These are phyloP conservation scores for Alentia gelatinosa DNA, from an alignment of 2,888 invertebrate genomes.

Conservation along the genomic window DNA sequence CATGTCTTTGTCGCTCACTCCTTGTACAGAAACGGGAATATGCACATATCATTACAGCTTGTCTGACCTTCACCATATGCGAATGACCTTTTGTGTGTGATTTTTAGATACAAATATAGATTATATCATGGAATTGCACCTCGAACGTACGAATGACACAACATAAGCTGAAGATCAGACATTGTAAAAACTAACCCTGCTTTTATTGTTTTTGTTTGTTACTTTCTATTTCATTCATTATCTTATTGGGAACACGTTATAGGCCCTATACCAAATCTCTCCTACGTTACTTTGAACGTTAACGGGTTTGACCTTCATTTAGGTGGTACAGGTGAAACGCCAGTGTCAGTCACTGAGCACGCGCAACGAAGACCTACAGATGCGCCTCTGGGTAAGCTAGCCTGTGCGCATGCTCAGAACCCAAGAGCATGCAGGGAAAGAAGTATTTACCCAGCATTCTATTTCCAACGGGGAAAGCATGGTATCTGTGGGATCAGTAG, in stretches of 20 bases:
- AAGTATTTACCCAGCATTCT: too few relatives aligned
- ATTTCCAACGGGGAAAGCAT: too few relatives aligned
- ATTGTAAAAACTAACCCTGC: not conserved
- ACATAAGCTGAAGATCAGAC: too few relatives aligned
- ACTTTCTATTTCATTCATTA: not conserved
- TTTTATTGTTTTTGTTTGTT: not conserved
- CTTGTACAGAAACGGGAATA: too few relatives aligned
- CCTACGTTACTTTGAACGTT: not conserved
- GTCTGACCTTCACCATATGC: too few relatives aligned
- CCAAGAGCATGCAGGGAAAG: not conserved
- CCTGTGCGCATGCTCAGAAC: conserved; percentile 44
- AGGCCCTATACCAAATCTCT: not conserved
- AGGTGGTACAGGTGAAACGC: conserved; percentile 55
- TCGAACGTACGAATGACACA: too few relatives aligned
- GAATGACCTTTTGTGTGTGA: too few relatives aligned
- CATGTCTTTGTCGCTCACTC: too few relatives aligned
- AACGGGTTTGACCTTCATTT: conserved; percentile 30
- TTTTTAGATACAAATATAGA: too few relatives aligned
- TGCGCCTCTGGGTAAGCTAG: conserved; percentile 50
- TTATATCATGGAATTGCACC: too few relatives aligned
- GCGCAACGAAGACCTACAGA: conserved; percentile 13
- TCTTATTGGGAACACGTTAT: not conserved
- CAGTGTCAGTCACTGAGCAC: conserved; percentile 37
- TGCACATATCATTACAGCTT: too few relatives aligned
- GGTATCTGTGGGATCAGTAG: too few relatives aligned